Conservation (phyloP, 2,113 vertebrate genomes). For the Natator depressus region DNA sequence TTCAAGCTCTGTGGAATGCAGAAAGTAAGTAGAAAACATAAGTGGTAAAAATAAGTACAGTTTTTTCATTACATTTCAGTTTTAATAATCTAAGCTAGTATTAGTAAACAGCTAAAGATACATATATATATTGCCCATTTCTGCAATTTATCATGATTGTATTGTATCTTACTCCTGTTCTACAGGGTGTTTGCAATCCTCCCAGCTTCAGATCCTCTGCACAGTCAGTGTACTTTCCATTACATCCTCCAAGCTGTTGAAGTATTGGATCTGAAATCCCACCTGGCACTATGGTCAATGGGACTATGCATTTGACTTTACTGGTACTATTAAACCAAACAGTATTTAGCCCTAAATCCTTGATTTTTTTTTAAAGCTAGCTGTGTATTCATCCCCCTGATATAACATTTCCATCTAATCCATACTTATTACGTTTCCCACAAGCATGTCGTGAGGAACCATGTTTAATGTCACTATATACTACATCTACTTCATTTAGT, state of each 20-base stretch:
- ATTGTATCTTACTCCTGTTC: conserved; percentile 41
- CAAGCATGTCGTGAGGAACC: neutral
- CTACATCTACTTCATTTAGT: neutral
- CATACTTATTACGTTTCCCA: neutral
- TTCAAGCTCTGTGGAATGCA: neutral
- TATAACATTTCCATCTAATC: neutral
- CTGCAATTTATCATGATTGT: conserved; percentile 36
- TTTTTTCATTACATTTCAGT: neutral
- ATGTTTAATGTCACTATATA: neutral
- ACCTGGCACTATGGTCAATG: neutral
- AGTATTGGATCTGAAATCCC: neutral
- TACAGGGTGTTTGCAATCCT: conserved; percentile 3
- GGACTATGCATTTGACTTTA: neutral
- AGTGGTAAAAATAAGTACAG: neutral
- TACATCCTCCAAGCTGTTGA: conserved; percentile 8
- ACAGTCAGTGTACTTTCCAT: conserved; percentile 3
- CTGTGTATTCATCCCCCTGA: neutral
- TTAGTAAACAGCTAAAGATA: neutral
- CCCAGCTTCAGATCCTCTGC: neutral
- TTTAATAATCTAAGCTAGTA: neutral
- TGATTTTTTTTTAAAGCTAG: neutral
- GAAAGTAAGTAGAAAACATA: neutral
- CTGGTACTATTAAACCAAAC: neutral
- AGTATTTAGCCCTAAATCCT: neutral
- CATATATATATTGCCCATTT: neutral